Evolutionary conservation across 2,797 vertebrate genomes (phyloP), one percentile per base, ranked within the genome.

Genomic region (Falco rusticolus): DNA sequence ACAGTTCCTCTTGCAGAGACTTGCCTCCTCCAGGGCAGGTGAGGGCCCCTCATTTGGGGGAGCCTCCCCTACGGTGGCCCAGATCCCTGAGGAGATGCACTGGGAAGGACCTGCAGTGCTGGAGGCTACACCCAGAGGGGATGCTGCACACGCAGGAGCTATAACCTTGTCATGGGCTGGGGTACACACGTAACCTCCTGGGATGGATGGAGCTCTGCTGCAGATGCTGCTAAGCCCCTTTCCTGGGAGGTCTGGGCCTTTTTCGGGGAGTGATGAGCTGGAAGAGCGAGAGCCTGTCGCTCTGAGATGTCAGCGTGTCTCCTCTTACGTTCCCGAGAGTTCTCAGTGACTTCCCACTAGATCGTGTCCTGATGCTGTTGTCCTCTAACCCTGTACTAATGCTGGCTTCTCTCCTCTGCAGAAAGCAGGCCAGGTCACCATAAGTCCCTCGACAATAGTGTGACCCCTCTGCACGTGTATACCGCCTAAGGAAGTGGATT

Each of bases 361-460:
- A 39, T 68, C 0, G 0, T 75, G 61, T 85, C 74, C 86, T 91
- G 68, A 57, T 72, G 72, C 79, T 91, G 56, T 87, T 95, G 86
- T 92, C 68, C 57, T 91, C 94, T 97, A 97, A 97, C 94, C 63
- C 33, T n/a, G 19, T 87, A 93, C 92, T 98, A 97, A 97, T 69
- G 45, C 77, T 93, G 95, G 78, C 96, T 92, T 97, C 93, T 98
- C 95, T 98, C 97, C 97, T 92, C 96, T 94, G 96, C 98, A 98
- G 98, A 98, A 98, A 89, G 96, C 97, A 96, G 96, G 97, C 97
- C 98, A 98, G 97, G 97, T 98, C 96, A 93, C 93, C 94, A 93
- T 98, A 97, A 98, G 97, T 87, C 98, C 98, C 92, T 98, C 98
- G 61, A 98, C 98, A 95, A 80, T 98, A 96, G 98, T 98, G 95